Percentiles rank a stretch among this genome's conserved stretches.
phyloP scores from a whole-genome alignment of 2,797 vertebrate genomes.

The Martes flavigula region DNA sequence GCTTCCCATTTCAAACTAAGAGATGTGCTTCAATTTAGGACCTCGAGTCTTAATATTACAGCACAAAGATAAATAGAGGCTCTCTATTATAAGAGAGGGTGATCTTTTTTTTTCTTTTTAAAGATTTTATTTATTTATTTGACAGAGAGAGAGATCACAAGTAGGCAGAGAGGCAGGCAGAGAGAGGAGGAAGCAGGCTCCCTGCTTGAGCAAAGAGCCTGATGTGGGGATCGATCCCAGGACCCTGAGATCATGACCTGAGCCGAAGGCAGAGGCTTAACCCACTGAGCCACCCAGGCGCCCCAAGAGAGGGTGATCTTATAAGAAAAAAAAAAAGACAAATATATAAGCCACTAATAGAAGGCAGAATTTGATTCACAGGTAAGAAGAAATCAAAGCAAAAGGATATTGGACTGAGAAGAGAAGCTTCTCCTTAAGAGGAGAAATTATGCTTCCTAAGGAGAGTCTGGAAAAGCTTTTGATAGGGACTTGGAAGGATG shows the following conservation, averaged over 20 bases:
- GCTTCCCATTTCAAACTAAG: neutral
- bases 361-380: neutral
- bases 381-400: neutral
- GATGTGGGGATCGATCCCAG: too few relatives aligned
- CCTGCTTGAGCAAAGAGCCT: too few relatives aligned
- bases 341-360: neutral
- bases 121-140: too few relatives aligned
- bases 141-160: too few relatives aligned
- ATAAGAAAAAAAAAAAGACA: neutral
- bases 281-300: too few relatives aligned
- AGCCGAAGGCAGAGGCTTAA: too few relatives aligned
- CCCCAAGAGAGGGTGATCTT: neutral
- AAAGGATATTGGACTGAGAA: neutral
- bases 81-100: neutral
- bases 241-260: too few relatives aligned
- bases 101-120: too few relatives aligned
- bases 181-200: too few relatives aligned
- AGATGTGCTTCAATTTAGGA: conserved; percentile 28
- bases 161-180: too few relatives aligned
- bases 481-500: neutral
- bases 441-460: neutral
- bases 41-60: neutral
- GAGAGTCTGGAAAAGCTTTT: neutral
- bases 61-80: neutral
- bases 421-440: neutral